Base-by-base conservation (phyloP, 2,113 vertebrate species). In the Phaetusa simplex region DNA sequence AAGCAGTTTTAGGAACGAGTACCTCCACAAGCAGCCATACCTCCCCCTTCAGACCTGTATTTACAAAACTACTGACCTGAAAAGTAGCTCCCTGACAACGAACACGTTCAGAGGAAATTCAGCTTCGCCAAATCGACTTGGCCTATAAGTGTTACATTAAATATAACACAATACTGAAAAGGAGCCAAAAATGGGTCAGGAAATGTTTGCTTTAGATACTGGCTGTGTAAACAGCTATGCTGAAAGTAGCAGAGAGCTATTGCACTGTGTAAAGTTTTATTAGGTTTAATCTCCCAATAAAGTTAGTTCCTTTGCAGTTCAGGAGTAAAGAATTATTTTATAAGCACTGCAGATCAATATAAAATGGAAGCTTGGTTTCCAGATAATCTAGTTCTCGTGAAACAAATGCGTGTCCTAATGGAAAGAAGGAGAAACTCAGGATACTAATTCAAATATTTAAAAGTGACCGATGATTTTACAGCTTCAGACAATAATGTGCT, bases 151-250 rank as follows among this genome's bases (percentile, higher is more conserved):
- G 16, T 43, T 71, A 93, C 2, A 11, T 61, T 97, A 74, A 95
- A 97, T 96, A 65, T 40, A 87, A 93, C 67, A 94, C 86, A 97
- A 82, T 98, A 72, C 80, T 97, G 96, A 90, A 93, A 95, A 97
- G 65, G 67, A 95, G 93, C 93, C 92, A 93, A 95, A 66, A 77
- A 70, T 83, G 61, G 88, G 79, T 88, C 62, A 96, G 86, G 82
- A 97, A 97, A 95, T 94, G 82, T 97, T 95, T 97, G 69, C 81
- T 96, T 94, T 92, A 92, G 74, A 95, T 73, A 85, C 76, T 79
- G 80, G 50, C 89, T 66, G 70, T 50, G 16, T 91, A 94, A 98
- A 96, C 74, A 97, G 82, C 76, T 67, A 89, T 79, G 49, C 53
- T 86, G 72, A 90, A 93, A 96, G 91, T 49, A 80, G 92, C 64